Evolutionary conservation across 2,113 vertebrate species (phyloP).

Genomic region (Chinchilla lanigera): DNA sequence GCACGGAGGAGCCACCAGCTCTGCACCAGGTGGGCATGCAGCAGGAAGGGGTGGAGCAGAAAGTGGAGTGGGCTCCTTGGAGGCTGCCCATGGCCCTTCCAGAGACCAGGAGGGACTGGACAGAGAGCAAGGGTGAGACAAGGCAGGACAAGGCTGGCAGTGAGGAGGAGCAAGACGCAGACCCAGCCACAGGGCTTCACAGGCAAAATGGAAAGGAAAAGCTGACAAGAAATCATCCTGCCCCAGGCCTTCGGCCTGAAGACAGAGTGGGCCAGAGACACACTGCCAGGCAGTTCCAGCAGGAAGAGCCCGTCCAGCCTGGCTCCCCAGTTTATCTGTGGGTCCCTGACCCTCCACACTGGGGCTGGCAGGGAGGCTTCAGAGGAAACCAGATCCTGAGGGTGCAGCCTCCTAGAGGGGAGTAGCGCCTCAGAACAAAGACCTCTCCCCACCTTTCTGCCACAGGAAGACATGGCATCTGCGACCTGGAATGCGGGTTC

Average conservation of each 20-base stretch:
- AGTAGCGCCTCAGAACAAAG: not conserved
- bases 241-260: too few relatives aligned
- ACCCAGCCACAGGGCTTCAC: not conserved
- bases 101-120: not conserved
- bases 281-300: not conserved
- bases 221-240: not conserved
- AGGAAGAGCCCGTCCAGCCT: rapidly evolving
- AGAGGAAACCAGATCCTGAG: not conserved
- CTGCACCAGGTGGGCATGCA: not conserved
- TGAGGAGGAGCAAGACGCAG: not conserved
- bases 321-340: not conserved
- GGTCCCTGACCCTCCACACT: not conserved
- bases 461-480: not conserved
- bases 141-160: not conserved
- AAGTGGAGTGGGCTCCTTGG: not conserved
- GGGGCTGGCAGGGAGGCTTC: not conserved
- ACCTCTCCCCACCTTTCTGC: not conserved
- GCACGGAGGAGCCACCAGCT: not conserved
- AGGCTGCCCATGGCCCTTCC: not conserved
- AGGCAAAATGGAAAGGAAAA: not conserved
- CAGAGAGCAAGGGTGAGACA: not conserved
- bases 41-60: not conserved
- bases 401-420: not conserved
- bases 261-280: not conserved
- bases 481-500: too few relatives aligned